Base-by-base conservation (phyloP, 1,140 invertebrate genomes). In the Heliconius nattereri region DNA sequence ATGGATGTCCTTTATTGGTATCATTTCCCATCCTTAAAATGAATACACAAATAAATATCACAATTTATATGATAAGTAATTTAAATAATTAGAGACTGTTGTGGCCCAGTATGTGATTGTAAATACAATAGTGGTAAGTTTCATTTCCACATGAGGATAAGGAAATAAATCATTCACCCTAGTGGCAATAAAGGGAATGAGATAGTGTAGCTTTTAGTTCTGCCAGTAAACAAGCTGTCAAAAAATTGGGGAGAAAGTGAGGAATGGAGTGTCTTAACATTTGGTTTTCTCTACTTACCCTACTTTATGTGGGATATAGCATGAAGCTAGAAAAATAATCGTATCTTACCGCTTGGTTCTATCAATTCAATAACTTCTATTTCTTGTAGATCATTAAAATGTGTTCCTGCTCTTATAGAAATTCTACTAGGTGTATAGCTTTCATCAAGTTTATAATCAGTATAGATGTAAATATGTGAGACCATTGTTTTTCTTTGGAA, bases 351-450 rank as follows among this genome's bases (percentile, higher is more conserved):
- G 89, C 96, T 97, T 20, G 99, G 99, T 94, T 99, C 99, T 85
- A 97, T 97, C 23, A 99, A 93, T 89, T 99, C 98, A 84, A 99
- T 97, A 8, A 99, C 97, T 96, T 99, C 98, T 57, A 99, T 96
- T 94, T 99, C 99, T 94, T 98, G 98, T n/a, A 99, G 95, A 95
- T 99, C 99, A 94, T 99, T 99, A 85, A 99, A 99, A 94, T 99
- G 98, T 72, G 98, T 99, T 9, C 99, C 99, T 70, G 98, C 98
- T 85, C 98, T 95, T 79, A 99, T 97, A 2, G 98, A 99, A 83
- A 99, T 98, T 91, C 98, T 97, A 84, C 98, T 98, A 1, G 99
- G 99, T 2, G 99, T 99, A 87, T 99, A 99, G 91, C 98, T 99
- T 95, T 99, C 99, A 95, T 99, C 99, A 20, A 99, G 92, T 94